Evolutionary conservation across 2,113 vertebrate species (phyloP), one percentile per base, ranked within the genome.

Genomic region (Psittacus erithacus): DNA sequence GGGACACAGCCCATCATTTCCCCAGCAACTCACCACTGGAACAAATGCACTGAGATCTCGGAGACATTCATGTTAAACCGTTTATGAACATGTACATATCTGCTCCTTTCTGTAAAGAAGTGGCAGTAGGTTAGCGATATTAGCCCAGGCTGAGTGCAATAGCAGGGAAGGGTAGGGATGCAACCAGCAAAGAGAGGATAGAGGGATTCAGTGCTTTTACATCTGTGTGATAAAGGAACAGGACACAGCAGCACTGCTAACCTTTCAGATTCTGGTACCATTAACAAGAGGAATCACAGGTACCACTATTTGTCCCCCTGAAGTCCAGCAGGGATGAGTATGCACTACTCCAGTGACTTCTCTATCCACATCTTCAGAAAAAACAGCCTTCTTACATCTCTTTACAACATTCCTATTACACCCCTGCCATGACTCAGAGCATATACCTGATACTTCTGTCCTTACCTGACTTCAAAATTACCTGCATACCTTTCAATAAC

Each of bases 61-160:
- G 25, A 10, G 23, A 38, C 19, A 15, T 3, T 9, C 9, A 16
- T 4, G 1, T 1, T 25, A 17, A 29, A 57, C 53, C 14, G 13
- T 1, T 1, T 7, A 2, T 10, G 63, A 62, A 59, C 10, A 15
- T 1, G 1, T 6, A 2, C 4, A 59, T 57, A 12, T 18, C 31
- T 2, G 0, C 18, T n/a, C 49, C 25, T 52, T 52, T 10, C 47
- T 29, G 44, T 28, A 27, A 18, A 31, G n/a, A n/a, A 46, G 12
- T 0, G 0, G 44, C 39, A 19, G 11, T 0, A 11, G 22, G 28
- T 4, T 2, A 31, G n/a, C 29, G 31, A 10, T 22, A n/a, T 10
- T 5, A 57, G 25, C 29, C 55, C 39, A 79, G 49, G 23, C 60
- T 33, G 33, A 24, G 8, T 2, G 13, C 18, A 17, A 18, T 3